Conservation (phyloP, 2,113 vertebrate genomes). For the Andinoacara biseriatus region DNA sequence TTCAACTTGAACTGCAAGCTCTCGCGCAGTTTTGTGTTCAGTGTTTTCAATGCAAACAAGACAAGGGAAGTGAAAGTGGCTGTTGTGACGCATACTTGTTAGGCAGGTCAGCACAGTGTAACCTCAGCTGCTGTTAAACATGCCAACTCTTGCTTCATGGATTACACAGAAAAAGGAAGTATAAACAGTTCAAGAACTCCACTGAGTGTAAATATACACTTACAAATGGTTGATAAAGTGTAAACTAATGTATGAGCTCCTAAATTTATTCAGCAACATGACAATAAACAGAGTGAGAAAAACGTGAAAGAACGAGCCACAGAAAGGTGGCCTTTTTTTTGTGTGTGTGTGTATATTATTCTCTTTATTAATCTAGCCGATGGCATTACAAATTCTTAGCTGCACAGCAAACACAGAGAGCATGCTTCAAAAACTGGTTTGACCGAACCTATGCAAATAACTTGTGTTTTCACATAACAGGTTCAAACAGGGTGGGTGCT, state of each 20-base stretch:
- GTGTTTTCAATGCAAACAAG: slow-evolving; percentile 1
- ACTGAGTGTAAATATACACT: neutral
- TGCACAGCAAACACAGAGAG: neutral
- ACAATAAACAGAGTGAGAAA: neutral
- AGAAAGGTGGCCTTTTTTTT: neutral
- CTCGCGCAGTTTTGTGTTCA: neutral
- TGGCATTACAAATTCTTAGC: neutral
- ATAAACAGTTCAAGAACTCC: neutral
- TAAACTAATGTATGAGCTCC: neutral
- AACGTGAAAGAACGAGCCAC: neutral
- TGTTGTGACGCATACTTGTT: slow-evolving; percentile 23
- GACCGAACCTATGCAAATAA: neutral
- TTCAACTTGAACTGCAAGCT: neutral
- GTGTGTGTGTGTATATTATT: neutral
- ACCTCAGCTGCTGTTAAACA: slow-evolving; percentile 6
- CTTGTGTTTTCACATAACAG: slow-evolving; percentile 17
- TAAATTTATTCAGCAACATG: neutral
- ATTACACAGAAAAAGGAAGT: slow-evolving; percentile 17
- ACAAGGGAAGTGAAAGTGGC: slow-evolving; percentile 57
- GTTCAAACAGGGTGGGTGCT: slow-evolving; percentile 29
- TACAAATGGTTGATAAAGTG: neutral
- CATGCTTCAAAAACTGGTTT: slow-evolving; percentile 49
- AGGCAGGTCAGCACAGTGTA: slow-evolving; percentile 40
- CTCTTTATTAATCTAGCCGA: neutral
- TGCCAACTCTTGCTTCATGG: slow-evolving; percentile 18